Conservation (phyloP, 2,888 invertebrate species). For the Zonitis immaculata region DNA sequence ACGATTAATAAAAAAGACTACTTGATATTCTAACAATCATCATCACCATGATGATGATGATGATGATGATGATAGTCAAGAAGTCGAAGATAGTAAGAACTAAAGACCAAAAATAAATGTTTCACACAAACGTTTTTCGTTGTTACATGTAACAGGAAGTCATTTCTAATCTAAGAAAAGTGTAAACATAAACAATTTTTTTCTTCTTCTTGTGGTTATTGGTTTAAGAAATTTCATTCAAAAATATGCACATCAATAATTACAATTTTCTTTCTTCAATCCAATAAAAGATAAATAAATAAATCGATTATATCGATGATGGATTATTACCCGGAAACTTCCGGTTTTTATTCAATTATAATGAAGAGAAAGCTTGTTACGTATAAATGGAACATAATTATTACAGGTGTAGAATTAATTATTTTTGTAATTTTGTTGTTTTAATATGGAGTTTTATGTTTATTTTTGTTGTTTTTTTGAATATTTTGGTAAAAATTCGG, state of each 20-base stretch:
- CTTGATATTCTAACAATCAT: not conserved
- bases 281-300: not conserved
- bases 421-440: not conserved
- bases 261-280: not conserved
- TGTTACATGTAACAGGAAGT: slow-evolving; percentile 32
- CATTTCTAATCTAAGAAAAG: slow-evolving; percentile 29
- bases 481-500: too few relatives aligned
- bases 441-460: too few relatives aligned
- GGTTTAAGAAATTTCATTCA: not conserved
- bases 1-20: not conserved
- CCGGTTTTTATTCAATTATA: not conserved
- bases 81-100: not conserved
- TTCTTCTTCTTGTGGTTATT: not conserved
- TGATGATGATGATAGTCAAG: not conserved
- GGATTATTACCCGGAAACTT: not conserved
- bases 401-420: not conserved
- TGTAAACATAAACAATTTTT: slow-evolving; percentile 23
- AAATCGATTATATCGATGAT: not conserved
- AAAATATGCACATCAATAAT: too few relatives aligned
- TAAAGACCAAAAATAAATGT: not conserved
- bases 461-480: too few relatives aligned
- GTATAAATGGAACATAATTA: too few relatives aligned
- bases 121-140: slow-evolving; percentile 5
- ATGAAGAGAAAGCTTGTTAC: not conserved
- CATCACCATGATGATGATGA: not conserved